phyloP scores from a whole-genome alignment of 2,797 vertebrate genomes.

The Pseudotriccus pelzelni region DNA sequence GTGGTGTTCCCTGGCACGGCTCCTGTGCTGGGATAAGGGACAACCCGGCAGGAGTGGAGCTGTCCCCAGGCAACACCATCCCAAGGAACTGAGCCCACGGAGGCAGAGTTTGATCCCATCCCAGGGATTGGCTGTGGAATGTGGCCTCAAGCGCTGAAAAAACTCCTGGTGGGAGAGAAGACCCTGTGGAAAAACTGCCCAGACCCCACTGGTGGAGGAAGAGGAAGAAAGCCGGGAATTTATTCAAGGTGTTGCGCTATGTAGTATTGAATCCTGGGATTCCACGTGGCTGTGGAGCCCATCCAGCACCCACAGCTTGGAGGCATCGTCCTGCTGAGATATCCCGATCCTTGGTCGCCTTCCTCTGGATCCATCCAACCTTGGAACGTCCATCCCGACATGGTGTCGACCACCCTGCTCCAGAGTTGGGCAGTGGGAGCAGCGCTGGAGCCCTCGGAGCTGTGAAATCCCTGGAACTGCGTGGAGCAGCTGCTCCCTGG shows the following conservation, averaged over 20 bases:
- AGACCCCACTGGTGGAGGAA: background rate
- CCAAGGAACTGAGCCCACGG: background rate
- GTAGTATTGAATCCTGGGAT: accelerated
- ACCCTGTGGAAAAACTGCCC: background rate
- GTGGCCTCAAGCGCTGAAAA: accelerated
- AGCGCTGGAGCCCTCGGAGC: accelerated
- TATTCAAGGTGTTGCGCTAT: accelerated
- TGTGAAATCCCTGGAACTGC: background rate
- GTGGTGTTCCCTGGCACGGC: accelerated
- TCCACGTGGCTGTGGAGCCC: background rate
- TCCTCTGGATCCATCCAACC: accelerated
- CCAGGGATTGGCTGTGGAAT: background rate
- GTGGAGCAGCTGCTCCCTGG: background rate
- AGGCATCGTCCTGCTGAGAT: background rate
- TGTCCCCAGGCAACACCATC: accelerated
- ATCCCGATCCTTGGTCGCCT: accelerated
- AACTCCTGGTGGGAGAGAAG: background rate
- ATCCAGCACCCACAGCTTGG: background rate
- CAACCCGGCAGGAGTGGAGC: accelerated
- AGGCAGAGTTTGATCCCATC: background rate
- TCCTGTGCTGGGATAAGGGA: background rate
- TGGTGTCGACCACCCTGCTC: accelerated
- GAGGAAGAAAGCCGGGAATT: accelerated
- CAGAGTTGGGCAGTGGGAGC: accelerated
- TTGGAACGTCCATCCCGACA: accelerated